phyloP scores from a whole-genome alignment of 2,797 vertebrate species.

The Tragelaphus oryx region DNA sequence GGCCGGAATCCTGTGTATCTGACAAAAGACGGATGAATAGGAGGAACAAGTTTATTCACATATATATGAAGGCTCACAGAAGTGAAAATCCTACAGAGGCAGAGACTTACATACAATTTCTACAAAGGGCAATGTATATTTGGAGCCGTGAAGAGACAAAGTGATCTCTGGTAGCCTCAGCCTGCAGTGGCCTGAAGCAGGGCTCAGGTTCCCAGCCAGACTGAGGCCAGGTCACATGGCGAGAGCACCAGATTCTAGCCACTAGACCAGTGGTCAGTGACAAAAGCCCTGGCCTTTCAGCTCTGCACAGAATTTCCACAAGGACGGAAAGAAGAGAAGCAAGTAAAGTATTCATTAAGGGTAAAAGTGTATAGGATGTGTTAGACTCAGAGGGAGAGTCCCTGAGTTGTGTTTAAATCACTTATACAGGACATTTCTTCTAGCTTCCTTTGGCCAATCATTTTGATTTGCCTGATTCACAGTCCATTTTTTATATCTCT shows the following conservation, averaged over 20 bases:
- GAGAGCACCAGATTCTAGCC: neutral
- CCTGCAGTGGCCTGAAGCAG: neutral
- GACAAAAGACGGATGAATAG: neutral
- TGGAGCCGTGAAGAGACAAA: neutral
- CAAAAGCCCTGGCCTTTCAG: neutral
- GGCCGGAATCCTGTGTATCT: neutral
- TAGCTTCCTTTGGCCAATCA: neutral
- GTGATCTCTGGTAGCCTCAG: neutral
- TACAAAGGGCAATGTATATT: neutral
- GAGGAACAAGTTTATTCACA: neutral
- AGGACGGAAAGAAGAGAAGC: neutral
- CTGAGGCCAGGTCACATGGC: neutral
- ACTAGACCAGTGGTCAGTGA: neutral
- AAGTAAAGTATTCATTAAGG: neutral
- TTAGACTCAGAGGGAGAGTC: neutral
- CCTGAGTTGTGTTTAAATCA: neutral
- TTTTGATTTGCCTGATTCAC: neutral
- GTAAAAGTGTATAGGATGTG: neutral
- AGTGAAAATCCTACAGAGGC: neutral
- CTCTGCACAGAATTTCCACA: neutral
- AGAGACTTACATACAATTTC: rapidly evolving
- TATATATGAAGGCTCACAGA: neutral
- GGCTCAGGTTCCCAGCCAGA: neutral
- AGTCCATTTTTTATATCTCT: neutral
- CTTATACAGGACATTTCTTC: neutral